These are phyloP conservation scores for Cotesia vestalis DNA, from an alignment of 1,140 invertebrate species.

Conservation along the genomic window DNA sequence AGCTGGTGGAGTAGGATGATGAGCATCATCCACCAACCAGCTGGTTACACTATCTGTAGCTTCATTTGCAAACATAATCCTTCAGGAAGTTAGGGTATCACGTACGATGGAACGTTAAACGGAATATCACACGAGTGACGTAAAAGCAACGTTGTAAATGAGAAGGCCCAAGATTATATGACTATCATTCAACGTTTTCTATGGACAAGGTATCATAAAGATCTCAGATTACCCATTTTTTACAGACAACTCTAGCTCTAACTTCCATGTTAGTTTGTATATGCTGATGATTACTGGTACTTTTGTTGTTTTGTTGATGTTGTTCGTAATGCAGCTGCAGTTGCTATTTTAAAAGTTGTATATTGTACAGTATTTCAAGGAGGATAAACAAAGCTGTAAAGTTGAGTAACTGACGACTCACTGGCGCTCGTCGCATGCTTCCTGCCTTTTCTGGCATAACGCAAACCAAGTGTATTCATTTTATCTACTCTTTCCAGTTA, in stretches of 20 bases:
- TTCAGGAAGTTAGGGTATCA: slow-evolving; percentile 36
- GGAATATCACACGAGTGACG: slow-evolving; percentile 23
- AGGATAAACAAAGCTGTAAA: slow-evolving; percentile 20
- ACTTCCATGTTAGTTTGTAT: too few relatives aligned
- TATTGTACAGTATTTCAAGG: not conserved
- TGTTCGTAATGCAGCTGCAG: not conserved
- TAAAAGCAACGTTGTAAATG: not conserved
- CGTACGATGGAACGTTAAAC: slow-evolving; percentile 39
- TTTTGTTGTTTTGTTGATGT: too few relatives aligned
- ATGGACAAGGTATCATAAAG: too few relatives aligned
- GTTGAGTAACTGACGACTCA: slow-evolving; percentile 3
- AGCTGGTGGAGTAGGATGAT: not conserved
- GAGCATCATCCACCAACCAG: not conserved
- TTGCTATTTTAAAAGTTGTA: not conserved
- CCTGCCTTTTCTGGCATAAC: not conserved
- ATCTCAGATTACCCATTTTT: too few relatives aligned
- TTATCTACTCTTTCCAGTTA: slow-evolving; percentile 8
- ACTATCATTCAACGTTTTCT: slow-evolving; percentile 10
- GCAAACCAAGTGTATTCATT: not conserved
- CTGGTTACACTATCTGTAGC: too few relatives aligned
- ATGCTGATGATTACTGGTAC: too few relatives aligned
- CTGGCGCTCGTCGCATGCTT: not conserved
- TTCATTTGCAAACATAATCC: slow-evolving; percentile 31
- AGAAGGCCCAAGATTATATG: slow-evolving; percentile 17
- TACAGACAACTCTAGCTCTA: too few relatives aligned